Base-by-base conservation (phyloP, 2,113 vertebrate species). In the Neolamprologus longior region DNA sequence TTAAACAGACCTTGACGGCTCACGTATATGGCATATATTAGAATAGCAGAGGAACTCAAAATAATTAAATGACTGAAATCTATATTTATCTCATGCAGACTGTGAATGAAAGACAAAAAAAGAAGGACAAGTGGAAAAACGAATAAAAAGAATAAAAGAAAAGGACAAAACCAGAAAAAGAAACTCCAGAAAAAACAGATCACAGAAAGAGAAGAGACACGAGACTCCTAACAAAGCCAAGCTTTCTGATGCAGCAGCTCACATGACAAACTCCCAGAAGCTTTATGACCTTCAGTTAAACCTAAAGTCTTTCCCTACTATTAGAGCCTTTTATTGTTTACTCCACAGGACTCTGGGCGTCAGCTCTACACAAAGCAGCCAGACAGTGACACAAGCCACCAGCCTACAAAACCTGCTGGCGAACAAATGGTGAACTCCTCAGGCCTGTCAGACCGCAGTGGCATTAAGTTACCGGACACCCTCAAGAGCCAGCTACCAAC, bases 191-290 rank as follows among this genome's bases (percentile, higher is more conserved):
- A 61, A 82, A 53, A 24, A 53, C n/a, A 42, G 66, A 42, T 42
- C 5, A 71, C 35, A 26, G 55, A 28, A 21, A 58, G 6, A 66
- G 24, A 21, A 45, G 24, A 83, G 61, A 63, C 13, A 7, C 9
- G 37, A 71, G 40, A 47, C 24, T 47, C 12, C 19, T 7, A 1
- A 91, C 88, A 80, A 84, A 84, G 90, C 80, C 8, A 6, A 7
- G 50, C 90, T 83, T 88, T 88, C 90, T 91, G 58, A 57, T 63
- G 81, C 87, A 55, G 86, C 83, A 37, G 86, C 85, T 89, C 90
- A 94, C 79, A 91, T 89, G 89, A 92, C 81, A 37, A 84, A 86
- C 85, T 68, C 88, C 76, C 80, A 61, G 80, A 87, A 71, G 87
- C 80, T 86, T 33, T 5, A 24, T 76, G 85, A 91, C 89, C 89